Evolutionary conservation across 2,888 invertebrate species (phyloP), one percentile per base, ranked within the genome.

Genomic region (Dryobotodes eremita): DNA sequence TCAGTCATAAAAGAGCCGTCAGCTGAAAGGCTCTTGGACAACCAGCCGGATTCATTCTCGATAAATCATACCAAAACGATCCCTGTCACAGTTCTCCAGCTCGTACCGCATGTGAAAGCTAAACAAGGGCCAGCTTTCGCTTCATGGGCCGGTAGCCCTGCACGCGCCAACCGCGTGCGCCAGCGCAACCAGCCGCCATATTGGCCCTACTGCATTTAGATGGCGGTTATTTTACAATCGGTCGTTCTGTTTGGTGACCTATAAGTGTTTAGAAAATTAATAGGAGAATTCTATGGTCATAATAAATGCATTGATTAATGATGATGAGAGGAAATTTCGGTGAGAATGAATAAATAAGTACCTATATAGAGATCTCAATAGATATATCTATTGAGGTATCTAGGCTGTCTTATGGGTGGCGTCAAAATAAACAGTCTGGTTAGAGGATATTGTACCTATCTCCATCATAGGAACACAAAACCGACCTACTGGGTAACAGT

Each of bases 51-150:
- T 66, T 48, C 6, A 23, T 17, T 23, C 1, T 20, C 5, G 3
- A 36, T n/a, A 61, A 78, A 66, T 78, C 88, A 86, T 59, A 88
- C 75, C 59, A 86, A 83, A 86, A 82, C 17, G 20, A 72, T 81
- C 48, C 26, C 46, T 59, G 72, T 81, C 88, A 86, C 75, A 89
- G 71, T 73, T 26, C 6, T 26, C 11, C 75, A 80, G 46, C 81
- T 85, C 82, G 11, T 48, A 57, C 46, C 68, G 53, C 72, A 82
- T 85, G 91, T 89, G 92, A 93, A 92, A 93, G 90, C 89, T 88
- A 87, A 79, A 76, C 70, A 80, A 89, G 86, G 90, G 89, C 89
- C 87, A 87, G 86, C 90, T 91, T 92, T 92, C 93, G 90, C 91
- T 89, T 88, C 80, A 84, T 82, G 89, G 89, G 80, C 87, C 80